These are phyloP conservation scores for Plagiodera versicolora DNA, from an alignment of 2,888 invertebrate species.

Conservation along the genomic window DNA sequence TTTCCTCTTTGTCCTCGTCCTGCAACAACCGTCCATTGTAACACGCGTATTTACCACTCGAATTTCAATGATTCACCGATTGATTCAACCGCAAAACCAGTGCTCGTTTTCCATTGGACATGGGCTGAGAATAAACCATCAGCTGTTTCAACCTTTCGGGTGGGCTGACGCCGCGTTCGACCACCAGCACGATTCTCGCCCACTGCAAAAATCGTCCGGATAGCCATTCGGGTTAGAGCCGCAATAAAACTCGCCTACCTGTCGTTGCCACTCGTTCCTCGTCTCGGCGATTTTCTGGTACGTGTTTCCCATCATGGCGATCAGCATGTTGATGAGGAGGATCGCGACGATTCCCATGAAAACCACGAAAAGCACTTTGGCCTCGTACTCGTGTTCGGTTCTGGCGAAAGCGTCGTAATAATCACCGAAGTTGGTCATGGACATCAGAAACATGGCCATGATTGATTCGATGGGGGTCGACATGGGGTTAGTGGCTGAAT, in stretches of 20 bases:
- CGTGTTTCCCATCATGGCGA: slow-evolving; percentile 99
- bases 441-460: slow-evolving; percentile 99
- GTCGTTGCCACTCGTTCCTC: slow-evolving; percentile 95
- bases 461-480: slow-evolving; percentile 92
- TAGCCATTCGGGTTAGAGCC: too few species aligned
- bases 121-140: slow-evolving; percentile 91
- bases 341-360: slow-evolving; percentile 98
- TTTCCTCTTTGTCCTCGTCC: slow-evolving; percentile 92
- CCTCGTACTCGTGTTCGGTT: slow-evolving; percentile 85
- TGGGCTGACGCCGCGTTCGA: slow-evolving; percentile 95
- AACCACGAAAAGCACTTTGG: slow-evolving; percentile 90
- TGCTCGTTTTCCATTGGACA: slow-evolving; percentile 85
- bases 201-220: slow-evolving; percentile 63
- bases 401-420: slow-evolving; percentile 89
- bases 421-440: slow-evolving; percentile 93
- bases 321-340: slow-evolving; percentile 94
- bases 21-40: slow-evolving; percentile 51
- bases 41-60: too few species aligned
- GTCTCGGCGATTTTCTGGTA: slow-evolving; percentile 98
- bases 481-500: slow-evolving; percentile 82
- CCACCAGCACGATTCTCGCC: slow-evolving; percentile 96
- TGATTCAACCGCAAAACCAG: slow-evolving; percentile 87
- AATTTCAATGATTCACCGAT: slow-evolving; percentile 75
- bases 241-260: too few species aligned
- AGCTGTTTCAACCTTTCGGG: slow-evolving; percentile 82